Base-by-base conservation (phyloP, 2,888 invertebrate species). In the Lamellibrachia columna region DNA sequence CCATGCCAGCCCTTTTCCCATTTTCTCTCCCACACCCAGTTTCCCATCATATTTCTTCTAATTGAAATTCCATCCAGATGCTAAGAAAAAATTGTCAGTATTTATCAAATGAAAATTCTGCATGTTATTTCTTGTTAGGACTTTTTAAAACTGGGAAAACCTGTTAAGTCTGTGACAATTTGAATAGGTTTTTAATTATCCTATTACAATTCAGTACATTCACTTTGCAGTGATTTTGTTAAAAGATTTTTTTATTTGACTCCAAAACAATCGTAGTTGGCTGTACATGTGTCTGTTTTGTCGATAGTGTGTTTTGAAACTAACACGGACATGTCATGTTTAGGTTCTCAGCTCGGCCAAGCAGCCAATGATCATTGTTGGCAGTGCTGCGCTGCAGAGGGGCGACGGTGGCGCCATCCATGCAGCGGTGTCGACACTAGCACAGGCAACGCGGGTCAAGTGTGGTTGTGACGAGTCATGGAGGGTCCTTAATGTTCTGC, bases 401-500 rank as follows among this genome's bases (percentile, higher is more conserved):
- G 95, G 92, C 2, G 96, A 96, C 94, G 95, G 95, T 7, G 93
- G 93, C 52, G 95, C 96, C 11, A 94, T 96, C 2, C 95, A 96
- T 92, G 93, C 94, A 4, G 97, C 98, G 94, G 98, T 98, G 0
- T 98, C 98, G 95, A 97, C 97, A 92, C 97, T 99, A 93, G 98
- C 98, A 60, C 95, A 96, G 93, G 95, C 95, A 90, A 94, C 96
- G 3, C 94, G 95, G 3, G 94, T 94, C 53, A 91, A 94, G 53
- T 94, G 94, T 52, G 95, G 94, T 0, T 95, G 95, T 93, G 95
- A 94, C 8, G 94, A 95, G 22, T 75, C 75, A 92, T 98, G 98
- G 97, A 98, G 98, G 97, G 98, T 99, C 1, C 97, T 99, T 95
- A 99, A 99, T 97, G 98, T 99, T 52, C 97, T 99, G 55, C 99